Evolutionary conservation across 2,797 vertebrate species (phyloP).

Genomic region (Spheniscus humboldti): DNA sequence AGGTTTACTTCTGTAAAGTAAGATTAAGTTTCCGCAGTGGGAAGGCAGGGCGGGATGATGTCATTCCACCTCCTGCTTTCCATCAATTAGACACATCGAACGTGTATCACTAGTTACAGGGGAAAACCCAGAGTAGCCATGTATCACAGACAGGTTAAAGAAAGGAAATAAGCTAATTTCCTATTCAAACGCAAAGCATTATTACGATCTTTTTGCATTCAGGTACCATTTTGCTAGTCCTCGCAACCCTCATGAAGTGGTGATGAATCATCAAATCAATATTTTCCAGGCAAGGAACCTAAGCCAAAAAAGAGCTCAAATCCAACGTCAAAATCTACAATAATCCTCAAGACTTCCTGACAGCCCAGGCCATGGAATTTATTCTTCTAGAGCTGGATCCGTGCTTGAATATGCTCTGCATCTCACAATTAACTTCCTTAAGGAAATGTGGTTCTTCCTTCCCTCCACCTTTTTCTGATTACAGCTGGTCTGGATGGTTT

Average conservation of each 20-base stretch:
- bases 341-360: neutral
- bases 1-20: neutral
- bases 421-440: neutral
- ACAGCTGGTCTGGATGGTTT: neutral
- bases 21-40: neutral
- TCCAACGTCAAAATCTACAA: neutral
- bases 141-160: neutral
- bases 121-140: neutral
- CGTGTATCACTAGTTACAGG: neutral
- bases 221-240: neutral
- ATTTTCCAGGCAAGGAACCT: neutral
- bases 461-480: neutral
- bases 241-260: neutral
- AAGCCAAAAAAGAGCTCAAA: neutral
- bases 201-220: neutral
- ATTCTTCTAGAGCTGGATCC: neutral
- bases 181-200: neutral
- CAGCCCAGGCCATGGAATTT: neutral
- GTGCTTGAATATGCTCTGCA: neutral
- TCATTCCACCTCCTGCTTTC: conserved; percentile 23
- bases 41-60: neutral
- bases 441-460: neutral
- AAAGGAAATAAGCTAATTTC: neutral
- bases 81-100: neutral
- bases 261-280: neutral